Percentiles rank a stretch among this genome's conserved stretches.
Evolutionary conservation across 2,888 invertebrate genomes (phyloP).

Genomic region (Callinectes sapidus): DNA sequence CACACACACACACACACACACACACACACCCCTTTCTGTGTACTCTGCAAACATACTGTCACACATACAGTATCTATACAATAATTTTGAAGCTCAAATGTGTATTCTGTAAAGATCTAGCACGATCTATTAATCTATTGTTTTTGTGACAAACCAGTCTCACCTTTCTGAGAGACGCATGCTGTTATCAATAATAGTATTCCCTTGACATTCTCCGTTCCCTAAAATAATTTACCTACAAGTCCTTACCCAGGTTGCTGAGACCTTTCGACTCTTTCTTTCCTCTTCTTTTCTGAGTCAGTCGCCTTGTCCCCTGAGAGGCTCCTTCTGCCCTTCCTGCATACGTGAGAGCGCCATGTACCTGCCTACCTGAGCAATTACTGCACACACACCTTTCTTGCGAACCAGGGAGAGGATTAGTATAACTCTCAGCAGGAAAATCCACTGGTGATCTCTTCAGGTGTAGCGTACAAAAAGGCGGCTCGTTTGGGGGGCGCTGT

Average conservation of each 20-base stretch:
- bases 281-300: not conserved
- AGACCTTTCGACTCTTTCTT: not conserved
- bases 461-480: not conserved
- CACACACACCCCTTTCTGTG: not conserved
- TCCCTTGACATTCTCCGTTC: not conserved
- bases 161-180: not conserved
- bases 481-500: not conserved
- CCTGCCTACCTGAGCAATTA: slow-evolving; percentile 8
- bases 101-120: not conserved
- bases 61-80: not conserved
- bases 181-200: not conserved
- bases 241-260: not conserved
- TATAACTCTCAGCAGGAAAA: slow-evolving; percentile 16
- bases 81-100: not conserved
- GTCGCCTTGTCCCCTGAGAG: slow-evolving; percentile 14
- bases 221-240: not conserved
- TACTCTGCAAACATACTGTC: not conserved
- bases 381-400: not conserved
- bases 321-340: not conserved
- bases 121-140: not conserved
- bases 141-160: not conserved
- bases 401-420: not conserved
- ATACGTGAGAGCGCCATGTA: not conserved
- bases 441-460: not conserved
- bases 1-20: slow-evolving; percentile 18